A percentile compares a stretch with the other conserved stretches of the same genome.
These are phyloP conservation scores for Connochaetes taurinus DNA, from an alignment of 2,113 vertebrate species.

Conservation along the genomic window DNA sequence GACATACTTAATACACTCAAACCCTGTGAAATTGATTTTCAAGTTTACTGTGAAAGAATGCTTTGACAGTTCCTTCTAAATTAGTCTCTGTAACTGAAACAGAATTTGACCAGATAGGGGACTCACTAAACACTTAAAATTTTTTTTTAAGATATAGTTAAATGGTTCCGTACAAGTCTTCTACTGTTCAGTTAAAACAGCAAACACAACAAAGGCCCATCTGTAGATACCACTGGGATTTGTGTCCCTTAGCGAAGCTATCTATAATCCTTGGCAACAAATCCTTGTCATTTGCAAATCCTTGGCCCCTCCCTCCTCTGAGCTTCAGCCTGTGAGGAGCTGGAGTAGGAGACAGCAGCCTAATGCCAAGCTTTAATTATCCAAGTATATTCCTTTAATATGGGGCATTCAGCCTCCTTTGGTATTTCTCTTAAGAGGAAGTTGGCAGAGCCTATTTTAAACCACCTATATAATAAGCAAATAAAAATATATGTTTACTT, in stretches of 20 bases:
- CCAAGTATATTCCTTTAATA: neutral
- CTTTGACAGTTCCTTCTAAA: neutral
- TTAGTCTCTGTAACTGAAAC: neutral
- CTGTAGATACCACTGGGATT: neutral
- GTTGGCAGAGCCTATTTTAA: neutral
- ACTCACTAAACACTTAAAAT: neutral
- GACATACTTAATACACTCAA: neutral
- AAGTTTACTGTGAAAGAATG: neutral
- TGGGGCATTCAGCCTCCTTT: too few relatives aligned
- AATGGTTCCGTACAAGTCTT: neutral
- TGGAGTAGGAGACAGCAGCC: neutral
- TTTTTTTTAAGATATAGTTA: neutral
- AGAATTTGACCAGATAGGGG: neutral
- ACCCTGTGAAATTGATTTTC: neutral
- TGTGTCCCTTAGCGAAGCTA: neutral
- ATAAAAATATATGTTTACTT: neutral
- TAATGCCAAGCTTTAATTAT: neutral
- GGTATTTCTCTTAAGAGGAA: neutral
- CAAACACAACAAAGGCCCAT: neutral
- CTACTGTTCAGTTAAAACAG: neutral
- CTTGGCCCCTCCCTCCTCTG: accelerated
- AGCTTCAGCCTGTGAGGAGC: neutral
- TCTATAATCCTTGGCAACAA: neutral
- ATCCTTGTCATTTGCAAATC: neutral
- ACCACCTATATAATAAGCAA: neutral